Evolutionary conservation across 2,797 vertebrate species (phyloP), one percentile per base, ranked within the genome.

Genomic region (Channa striata): DNA sequence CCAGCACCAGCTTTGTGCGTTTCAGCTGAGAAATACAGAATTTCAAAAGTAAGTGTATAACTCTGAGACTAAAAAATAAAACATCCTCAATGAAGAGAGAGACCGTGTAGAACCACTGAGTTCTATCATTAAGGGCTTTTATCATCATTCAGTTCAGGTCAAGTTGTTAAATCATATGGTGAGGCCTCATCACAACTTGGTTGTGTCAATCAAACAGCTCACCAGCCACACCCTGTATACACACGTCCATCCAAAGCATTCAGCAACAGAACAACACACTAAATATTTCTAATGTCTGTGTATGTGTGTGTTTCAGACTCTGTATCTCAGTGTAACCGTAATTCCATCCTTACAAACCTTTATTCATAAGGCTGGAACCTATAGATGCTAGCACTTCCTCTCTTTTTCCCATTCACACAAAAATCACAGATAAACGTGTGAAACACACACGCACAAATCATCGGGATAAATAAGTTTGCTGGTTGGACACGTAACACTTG

Each of bases 401-500:
- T 49, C 70, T 74, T 85, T 33, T 70, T 73, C 71, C 65, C 70
- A 59, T 71, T 71, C 72, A 68, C 61, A 78, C 67, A 67, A 59
- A n/a, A 54, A 50, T 42, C 39, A 58, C 59, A 76, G 23, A 66
- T 16, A 14, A 5, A 37, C 74, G 68, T 60, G 68, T 70, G n/a
- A 73, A 25, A 78, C 71, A 58, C 63, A 66, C 65, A 66, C 42
- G 43, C 40, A 5, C 9, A 47, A 1, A 16, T 17, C 42, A n/a
- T 61, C 0, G 13, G 65, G 75, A 39, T 72, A 53, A 75, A 72
- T 74, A 49, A 54, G 52, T 46, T 74, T 21, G 30, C 71, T 79
- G 71, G 47, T 56, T 81, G 87, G 0, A 91, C 92, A 84, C 94
- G 89, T 88, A 93, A 95, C 88, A 85, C 60, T 90, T 89, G 71